phyloP scores from a whole-genome alignment of 2,888 invertebrate genomes.

The Aquatica leii region DNA sequence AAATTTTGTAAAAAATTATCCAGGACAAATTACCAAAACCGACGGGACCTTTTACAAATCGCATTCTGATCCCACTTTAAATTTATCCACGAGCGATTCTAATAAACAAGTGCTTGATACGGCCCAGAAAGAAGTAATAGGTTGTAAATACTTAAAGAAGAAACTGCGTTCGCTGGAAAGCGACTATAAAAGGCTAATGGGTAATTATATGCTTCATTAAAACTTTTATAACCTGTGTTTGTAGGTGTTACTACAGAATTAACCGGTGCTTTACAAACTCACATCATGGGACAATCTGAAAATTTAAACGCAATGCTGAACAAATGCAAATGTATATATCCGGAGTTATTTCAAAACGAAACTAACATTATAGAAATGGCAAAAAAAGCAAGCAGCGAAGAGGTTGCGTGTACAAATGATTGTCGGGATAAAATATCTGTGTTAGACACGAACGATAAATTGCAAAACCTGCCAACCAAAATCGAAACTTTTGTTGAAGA shows the following conservation, averaged over 20 bases:
- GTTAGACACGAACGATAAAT: too few species aligned
- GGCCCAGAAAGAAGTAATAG: conserved; percentile 17
- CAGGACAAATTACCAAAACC: background rate
- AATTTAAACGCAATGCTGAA: conserved; percentile 53
- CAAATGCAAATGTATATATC: conserved; percentile 62
- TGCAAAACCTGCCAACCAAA: too few species aligned
- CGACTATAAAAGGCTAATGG: conserved; percentile 60
- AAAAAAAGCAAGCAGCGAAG: background rate
- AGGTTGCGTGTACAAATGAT: background rate
- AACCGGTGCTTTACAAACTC: conserved; percentile 58
- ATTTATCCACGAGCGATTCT: background rate
- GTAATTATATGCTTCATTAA: conserved; percentile 39
- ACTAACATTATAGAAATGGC: too few species aligned
- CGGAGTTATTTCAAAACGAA: conserved; percentile 58
- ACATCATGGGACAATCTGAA: conserved; percentile 23
- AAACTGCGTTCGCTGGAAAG: conserved; percentile 57
- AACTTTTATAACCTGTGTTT: conserved; percentile 30
- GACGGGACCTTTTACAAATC: background rate
- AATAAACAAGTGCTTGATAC: background rate
- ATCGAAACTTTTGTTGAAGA: too few species aligned
- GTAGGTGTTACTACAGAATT: conserved; percentile 67
- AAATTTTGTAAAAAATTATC: too few species aligned
- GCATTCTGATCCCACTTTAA: background rate
- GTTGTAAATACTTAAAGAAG: conserved; percentile 55
- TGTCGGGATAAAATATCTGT: too few species aligned